Conservation (phyloP, 2,113 vertebrate species). For the Uria aalge region DNA sequence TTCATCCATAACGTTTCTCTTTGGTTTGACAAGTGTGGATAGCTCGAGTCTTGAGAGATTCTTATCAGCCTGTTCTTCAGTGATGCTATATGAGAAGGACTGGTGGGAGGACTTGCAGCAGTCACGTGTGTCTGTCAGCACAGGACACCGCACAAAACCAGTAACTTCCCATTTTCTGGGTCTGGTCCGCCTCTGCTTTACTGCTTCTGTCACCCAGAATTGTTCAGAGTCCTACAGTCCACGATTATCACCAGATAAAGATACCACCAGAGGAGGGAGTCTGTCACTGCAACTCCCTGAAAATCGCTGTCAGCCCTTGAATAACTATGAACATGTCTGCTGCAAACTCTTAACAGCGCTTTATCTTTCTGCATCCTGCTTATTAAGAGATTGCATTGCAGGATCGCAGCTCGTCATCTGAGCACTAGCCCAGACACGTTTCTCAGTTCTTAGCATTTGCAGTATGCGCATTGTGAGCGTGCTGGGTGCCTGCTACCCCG, state of each 20-base stretch:
- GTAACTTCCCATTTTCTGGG: neutral
- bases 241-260: neutral
- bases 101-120: neutral
- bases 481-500: neutral
- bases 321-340: rapidly evolving
- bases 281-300: neutral
- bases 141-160: neutral
- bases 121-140: rapidly evolving
- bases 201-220: neutral
- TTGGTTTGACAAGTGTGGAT: neutral
- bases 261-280: slow-evolving; percentile 36
- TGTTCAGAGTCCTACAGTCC: neutral
- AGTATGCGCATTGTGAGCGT: rapidly evolving
- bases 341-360: rapidly evolving
- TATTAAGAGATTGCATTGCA: neutral
- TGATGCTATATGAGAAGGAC: neutral
- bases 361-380: neutral
- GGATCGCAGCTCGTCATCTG: neutral
- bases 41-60: neutral
- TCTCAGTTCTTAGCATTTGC: neutral
- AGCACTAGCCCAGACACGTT: neutral
- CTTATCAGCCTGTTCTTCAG: neutral
- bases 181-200: neutral
- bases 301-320: neutral
- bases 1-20: neutral